These are phyloP conservation scores for Tribolium freemani DNA, from an alignment of 2,888 invertebrate genomes.

Conservation along the genomic window DNA sequence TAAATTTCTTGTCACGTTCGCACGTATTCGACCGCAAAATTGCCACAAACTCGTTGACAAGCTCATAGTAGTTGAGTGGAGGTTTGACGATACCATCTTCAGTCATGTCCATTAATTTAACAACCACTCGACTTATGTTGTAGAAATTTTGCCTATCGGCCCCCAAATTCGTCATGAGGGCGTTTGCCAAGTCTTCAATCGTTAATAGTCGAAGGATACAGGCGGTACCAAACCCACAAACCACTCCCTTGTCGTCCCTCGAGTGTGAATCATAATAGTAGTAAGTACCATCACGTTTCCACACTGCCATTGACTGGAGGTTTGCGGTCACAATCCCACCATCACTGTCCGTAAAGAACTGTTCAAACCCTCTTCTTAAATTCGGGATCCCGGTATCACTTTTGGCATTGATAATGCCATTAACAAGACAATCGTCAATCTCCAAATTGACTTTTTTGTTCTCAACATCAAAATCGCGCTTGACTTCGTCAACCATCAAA, in stretches of 20 bases:
- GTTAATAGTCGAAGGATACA: conserved; percentile 65
- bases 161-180: conserved; percentile 63
- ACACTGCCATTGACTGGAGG: conserved; percentile 72
- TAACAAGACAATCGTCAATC: conserved; percentile 62
- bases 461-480: conserved; percentile 61
- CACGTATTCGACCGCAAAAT: conserved; percentile 60
- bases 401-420: conserved; percentile 57
- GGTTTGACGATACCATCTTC: conserved; percentile 63
- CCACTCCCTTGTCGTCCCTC: conserved; percentile 72
- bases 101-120: conserved; percentile 55
- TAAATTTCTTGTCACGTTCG: conserved; percentile 55
- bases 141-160: conserved; percentile 57
- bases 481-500: conserved; percentile 63
- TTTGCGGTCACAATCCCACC: conserved; percentile 72
- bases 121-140: conserved; percentile 61
- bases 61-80: conserved; percentile 65
- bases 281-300: conserved; percentile 69
- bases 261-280: conserved; percentile 75
- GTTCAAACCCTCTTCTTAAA: conserved; percentile 50
- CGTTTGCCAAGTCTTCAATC: conserved; percentile 60
- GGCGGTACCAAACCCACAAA: conserved; percentile 62
- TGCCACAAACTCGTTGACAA: conserved; percentile 63
- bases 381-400: conserved; percentile 45
- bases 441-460: conserved; percentile 58
- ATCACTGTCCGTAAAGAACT: conserved; percentile 60